Conservation (phyloP, 2,113 vertebrate genomes). For the Sinocyclocheilus rhinocerous region DNA sequence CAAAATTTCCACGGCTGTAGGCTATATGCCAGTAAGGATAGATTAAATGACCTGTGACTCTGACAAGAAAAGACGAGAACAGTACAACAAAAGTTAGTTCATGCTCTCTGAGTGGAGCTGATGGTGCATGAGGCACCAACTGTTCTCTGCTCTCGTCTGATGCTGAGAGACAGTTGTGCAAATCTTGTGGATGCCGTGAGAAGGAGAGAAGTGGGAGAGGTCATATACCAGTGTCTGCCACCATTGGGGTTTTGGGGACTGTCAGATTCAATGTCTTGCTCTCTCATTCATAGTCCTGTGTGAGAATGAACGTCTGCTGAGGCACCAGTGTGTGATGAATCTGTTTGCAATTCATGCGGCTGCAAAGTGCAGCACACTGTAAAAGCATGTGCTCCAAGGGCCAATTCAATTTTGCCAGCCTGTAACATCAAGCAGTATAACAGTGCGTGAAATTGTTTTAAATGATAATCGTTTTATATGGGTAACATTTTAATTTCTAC, state of each 20-base stretch:
- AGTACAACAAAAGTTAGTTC: not conserved
- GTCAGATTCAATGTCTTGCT: conserved; percentile 27
- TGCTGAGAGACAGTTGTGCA: conserved; percentile 42
- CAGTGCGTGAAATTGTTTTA: not conserved
- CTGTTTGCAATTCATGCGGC: conserved; percentile 8
- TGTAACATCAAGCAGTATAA: not conserved
- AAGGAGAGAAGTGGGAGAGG: conserved; percentile 9
- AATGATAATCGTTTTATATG: not conserved
- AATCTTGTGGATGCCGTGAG: conserved; percentile 23
- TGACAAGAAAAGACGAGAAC: not conserved
- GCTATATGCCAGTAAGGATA: not conserved
- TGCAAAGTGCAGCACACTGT: not conserved
- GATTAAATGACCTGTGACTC: not conserved
- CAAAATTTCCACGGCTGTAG: not conserved
- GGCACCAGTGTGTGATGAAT: conserved; percentile 7
- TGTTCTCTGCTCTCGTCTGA: not conserved
- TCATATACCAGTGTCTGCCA: conserved; percentile 16
- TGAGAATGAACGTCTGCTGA: conserved; percentile 1
- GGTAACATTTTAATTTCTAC: too few relatives aligned
- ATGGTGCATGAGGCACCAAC: conserved; percentile 20
- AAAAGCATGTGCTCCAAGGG: not conserved
- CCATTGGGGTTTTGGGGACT: conserved; percentile 30
- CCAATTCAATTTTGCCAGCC: not conserved
- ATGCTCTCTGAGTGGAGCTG: conserved; percentile 9
- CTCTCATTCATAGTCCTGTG: conserved; percentile 30